Evolutionary conservation across 2,113 vertebrate species (phyloP), one percentile per base, ranked within the genome.

Genomic region (Henicopernis longicauda): DNA sequence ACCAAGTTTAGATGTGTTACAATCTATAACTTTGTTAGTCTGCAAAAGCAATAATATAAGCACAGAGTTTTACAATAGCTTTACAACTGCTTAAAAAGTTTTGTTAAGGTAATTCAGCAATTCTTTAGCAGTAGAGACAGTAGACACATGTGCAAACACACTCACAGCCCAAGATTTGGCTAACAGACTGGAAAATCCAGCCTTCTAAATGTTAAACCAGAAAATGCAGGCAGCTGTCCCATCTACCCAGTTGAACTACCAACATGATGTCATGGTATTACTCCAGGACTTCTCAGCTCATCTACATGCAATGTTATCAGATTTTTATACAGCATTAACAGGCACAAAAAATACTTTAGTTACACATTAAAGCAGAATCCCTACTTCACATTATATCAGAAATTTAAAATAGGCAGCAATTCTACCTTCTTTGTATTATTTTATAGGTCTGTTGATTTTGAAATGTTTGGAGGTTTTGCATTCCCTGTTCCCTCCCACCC

Each of bases 111-210:
- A 92, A 82, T 94, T 62, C 57, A 87, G 49, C 27, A 67, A 31
- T 61, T 89, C 44, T 88, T 84, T 21, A 83, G 44, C 58, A 38
- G 32, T 13, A 71, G n/a, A 76, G 72, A 59, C 47, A 66, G 27
- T 2, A 78, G 79, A 92, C 80, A 90, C 9, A 25, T 49, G 52
- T 89, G 89, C 77, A 76, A 86, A 57, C 34, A 82, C 52, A 27
- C 31, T 94, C 85, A 63, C 26, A 70, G 82, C 31, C 67, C 50
- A 13, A 57, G 49, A 50, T 74, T 22, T 93, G 95, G 83, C 89
- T 59, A 58, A 36, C 47, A 88, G 50, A 34, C 31, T 93, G 93
- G 94, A 97, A 95, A 96, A 93, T 66, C 27, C 83, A 91, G 58
- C 49, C 74, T 80, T 74, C n/a, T 80, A 62, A 94, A 69, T 13